Evolutionary conservation across 2,113 vertebrate genomes (phyloP), one percentile per base, ranked within the genome.

Genomic region (Catagonus wagneri): DNA sequence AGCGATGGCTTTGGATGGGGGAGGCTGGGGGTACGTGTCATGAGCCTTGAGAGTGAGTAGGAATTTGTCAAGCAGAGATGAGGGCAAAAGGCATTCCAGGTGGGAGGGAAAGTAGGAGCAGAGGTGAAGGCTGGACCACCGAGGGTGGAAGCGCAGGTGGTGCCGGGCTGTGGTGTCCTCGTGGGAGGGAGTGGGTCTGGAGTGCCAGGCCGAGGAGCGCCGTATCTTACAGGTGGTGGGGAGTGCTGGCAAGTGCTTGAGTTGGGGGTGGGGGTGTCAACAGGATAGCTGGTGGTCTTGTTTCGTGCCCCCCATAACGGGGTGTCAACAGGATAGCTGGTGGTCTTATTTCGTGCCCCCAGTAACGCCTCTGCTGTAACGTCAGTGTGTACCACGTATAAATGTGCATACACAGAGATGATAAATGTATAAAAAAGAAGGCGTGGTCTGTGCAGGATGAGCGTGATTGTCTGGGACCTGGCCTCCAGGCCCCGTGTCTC

Each of bases 111-210:
- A 22, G 36, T 1, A 5, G 4, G 72, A 83, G 50, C 25, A 25
- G 14, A 15, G 23, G 12, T 2, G 2, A 58, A 19, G 27, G 9
- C n/a, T 14, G 61, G 78, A 0, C 1, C 6, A 0, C 5, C 0
- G 3, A 10, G 22, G 15, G 0, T 2, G 9, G 54, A 7, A 20
- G 23, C 8, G 52, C 50, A 19, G 4, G 63, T 8, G 71, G 3
- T 1, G 2, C 4, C 0, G 20, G 58, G 20, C 83, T 5, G 15
- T 3, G 6, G 25, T 7, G 19, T 0, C 44, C 5, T 5, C 1
- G 3, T 13, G 10, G 69, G 17, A 54, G 10, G 69, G 17, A 54
- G 32, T 25, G 85, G 36, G 20, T n/a, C 56, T 63, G 14, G 8
- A 58, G 44, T 20, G 23, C 91, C 23, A 16, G 12, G 14, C 7